These are phyloP conservation scores for Brachyrhaphis roseni DNA, from an alignment of 2,797 vertebrate species.

Conservation along the genomic window DNA sequence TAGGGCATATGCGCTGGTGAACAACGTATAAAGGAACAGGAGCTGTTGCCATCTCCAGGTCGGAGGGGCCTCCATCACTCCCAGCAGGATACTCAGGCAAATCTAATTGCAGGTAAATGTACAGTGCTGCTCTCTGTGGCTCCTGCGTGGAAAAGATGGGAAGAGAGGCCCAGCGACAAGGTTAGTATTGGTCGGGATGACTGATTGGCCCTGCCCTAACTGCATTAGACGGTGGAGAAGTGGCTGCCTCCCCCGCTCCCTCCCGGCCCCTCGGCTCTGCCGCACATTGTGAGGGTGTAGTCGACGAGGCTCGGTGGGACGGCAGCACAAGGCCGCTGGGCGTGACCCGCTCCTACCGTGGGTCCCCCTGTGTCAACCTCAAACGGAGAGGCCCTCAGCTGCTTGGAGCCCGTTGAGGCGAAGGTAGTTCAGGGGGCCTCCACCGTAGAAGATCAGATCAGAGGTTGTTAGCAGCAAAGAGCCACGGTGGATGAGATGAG, in stretches of 20 bases:
- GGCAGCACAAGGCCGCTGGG: slow-evolving; percentile 16
- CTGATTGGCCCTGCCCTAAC: slow-evolving; percentile 76
- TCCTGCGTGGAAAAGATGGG: slow-evolving; percentile 74
- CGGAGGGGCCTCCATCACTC: slow-evolving; percentile 74
- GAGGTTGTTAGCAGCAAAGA: slow-evolving; percentile 86
- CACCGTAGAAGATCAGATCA: slow-evolving; percentile 81
- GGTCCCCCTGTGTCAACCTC: slow-evolving; percentile 50
- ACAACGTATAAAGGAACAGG: slow-evolving; percentile 28
- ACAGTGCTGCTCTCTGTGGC: slow-evolving; percentile 71
- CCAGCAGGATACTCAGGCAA: slow-evolving; percentile 73
- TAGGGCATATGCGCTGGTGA: slow-evolving; percentile 4
- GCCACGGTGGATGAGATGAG: slow-evolving; percentile 79
- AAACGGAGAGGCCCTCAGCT: slow-evolving; percentile 49
- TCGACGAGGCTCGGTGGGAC: slow-evolving; percentile 16
- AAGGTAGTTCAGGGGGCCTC: slow-evolving; percentile 72
- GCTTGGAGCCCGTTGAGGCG: slow-evolving; percentile 56
- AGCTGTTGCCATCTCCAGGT: slow-evolving; percentile 61
- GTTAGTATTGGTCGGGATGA: slow-evolving; percentile 83
- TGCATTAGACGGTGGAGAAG: slow-evolving; percentile 77
- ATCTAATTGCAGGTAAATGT: slow-evolving; percentile 83
- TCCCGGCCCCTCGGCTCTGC: slow-evolving; percentile 30
- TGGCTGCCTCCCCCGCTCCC: slow-evolving; percentile 57
- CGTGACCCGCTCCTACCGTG: slow-evolving; percentile 45
- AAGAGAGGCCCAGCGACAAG: slow-evolving; percentile 77
- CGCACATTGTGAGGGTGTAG: slow-evolving; percentile 38